Conservation (phyloP, 2,888 invertebrate species). For the Sussaba pulchella region DNA sequence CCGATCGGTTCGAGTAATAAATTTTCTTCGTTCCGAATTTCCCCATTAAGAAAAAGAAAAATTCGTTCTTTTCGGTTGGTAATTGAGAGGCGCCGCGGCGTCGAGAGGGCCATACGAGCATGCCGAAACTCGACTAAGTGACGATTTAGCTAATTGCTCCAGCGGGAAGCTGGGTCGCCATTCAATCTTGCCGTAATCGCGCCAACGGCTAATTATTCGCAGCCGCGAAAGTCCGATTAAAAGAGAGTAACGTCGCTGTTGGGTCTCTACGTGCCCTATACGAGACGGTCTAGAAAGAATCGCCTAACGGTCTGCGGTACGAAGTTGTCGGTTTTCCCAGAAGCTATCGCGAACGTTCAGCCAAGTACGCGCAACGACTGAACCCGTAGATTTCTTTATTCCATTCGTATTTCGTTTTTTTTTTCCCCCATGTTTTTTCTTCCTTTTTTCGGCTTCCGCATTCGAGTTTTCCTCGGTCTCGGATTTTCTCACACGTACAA, state of each 20-base stretch:
- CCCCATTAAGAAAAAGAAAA: too few relatives aligned
- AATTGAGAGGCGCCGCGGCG: neutral
- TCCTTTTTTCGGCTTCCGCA: slow-evolving; percentile 5
- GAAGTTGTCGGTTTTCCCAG: slow-evolving; percentile 66
- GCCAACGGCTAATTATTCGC: slow-evolving; percentile 80
- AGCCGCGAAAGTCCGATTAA: slow-evolving; percentile 75
- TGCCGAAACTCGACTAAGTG: slow-evolving; percentile 74
- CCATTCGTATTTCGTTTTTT: slow-evolving; percentile 61
- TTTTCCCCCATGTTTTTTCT: slow-evolving; percentile 38
- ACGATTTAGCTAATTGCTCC: slow-evolving; percentile 80
- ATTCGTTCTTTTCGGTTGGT: neutral
- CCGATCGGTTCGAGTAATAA: slow-evolving; percentile 36
- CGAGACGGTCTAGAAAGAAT: neutral
- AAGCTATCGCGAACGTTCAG: slow-evolving; percentile 19
- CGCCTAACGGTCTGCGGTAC: slow-evolving; percentile 8
- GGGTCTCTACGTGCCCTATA: neutral
- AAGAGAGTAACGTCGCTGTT: slow-evolving; percentile 75
- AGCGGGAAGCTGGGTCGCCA: slow-evolving; percentile 71
- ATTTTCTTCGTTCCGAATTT: too few relatives aligned
- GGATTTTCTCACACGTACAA: neutral
- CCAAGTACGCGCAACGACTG: neutral
- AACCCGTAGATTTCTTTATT: slow-evolving; percentile 71
- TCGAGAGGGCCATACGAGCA: neutral
- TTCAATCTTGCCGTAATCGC: slow-evolving; percentile 81
- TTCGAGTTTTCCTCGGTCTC: slow-evolving; percentile 46